A percentile compares a stretch with the other conserved stretches of the same genome.
Conservation (phyloP, 2,113 vertebrate genomes). For the Hypocryptadius cinnamomeus region DNA sequence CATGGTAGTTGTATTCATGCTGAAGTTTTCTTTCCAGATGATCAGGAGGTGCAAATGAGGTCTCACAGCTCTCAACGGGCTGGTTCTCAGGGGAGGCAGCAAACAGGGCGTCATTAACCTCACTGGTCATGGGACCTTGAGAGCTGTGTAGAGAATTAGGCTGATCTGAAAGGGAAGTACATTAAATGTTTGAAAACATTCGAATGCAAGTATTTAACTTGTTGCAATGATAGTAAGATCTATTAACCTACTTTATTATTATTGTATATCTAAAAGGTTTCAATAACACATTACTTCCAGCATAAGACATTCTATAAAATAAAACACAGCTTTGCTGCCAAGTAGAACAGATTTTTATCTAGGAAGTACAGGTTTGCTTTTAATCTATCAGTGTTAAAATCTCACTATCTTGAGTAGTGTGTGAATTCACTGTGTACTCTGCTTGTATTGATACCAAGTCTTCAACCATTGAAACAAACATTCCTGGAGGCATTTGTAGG, state of each 20-base stretch:
- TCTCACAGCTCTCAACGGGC: constrained; percentile 73
- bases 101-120: constrained; percentile 46
- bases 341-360: background rate
- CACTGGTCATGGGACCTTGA: constrained; percentile 30
- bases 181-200: background rate
- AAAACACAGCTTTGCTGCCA: background rate
- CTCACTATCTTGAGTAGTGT: background rate
- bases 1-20: constrained; percentile 82
- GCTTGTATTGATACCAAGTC: background rate
- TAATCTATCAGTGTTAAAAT: background rate
- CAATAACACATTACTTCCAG: background rate
- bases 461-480: background rate
- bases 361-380: background rate
- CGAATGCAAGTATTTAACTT: background rate
- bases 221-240: background rate
- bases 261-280: background rate
- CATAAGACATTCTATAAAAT: background rate
- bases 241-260: background rate
- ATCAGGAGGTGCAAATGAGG: background rate
- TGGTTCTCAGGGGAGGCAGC: background rate
- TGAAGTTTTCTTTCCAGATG: constrained; percentile 76
- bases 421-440: background rate
- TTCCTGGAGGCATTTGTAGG: background rate
- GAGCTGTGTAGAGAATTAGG: constrained; percentile 83
- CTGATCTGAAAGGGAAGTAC: constrained; percentile 66